Conservation (phyloP, 2,113 vertebrate genomes). For the Grammomys dolichurus region DNA sequence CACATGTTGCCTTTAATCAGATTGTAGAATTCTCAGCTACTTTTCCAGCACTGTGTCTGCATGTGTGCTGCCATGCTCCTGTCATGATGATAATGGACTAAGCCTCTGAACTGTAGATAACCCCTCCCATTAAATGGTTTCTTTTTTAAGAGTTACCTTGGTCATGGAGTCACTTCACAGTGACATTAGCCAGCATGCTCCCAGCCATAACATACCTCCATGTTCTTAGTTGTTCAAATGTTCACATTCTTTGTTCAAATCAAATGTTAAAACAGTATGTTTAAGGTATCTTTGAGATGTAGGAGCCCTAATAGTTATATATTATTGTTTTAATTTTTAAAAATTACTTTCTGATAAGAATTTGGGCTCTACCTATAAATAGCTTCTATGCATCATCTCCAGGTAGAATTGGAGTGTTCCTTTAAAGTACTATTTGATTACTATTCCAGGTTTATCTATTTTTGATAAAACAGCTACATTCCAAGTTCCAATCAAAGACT, state of each 20-base stretch:
- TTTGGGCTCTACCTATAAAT: not conserved
- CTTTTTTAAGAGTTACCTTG: not conserved
- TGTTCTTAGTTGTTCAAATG: not conserved
- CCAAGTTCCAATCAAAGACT: not conserved
- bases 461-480: not conserved
- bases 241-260: not conserved
- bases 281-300: slow-evolving; percentile 4
- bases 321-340: slow-evolving; percentile 19
- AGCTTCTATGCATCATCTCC: not conserved
- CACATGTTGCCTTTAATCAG: not conserved
- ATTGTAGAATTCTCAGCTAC: not conserved
- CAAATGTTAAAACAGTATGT: not conserved
- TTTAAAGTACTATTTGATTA: not conserved
- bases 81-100: not conserved
- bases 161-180: not conserved
- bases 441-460: not conserved
- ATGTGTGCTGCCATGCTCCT: not conserved
- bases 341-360: slow-evolving; percentile 20
- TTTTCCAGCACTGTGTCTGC: not conserved
- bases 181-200: not conserved
- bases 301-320: not conserved
- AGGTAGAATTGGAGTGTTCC: not conserved
- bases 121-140: not conserved
- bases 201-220: not conserved
- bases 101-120: not conserved